phyloP scores from a whole-genome alignment of 1,140 invertebrate species.

The Stegodyphus dumicola region DNA sequence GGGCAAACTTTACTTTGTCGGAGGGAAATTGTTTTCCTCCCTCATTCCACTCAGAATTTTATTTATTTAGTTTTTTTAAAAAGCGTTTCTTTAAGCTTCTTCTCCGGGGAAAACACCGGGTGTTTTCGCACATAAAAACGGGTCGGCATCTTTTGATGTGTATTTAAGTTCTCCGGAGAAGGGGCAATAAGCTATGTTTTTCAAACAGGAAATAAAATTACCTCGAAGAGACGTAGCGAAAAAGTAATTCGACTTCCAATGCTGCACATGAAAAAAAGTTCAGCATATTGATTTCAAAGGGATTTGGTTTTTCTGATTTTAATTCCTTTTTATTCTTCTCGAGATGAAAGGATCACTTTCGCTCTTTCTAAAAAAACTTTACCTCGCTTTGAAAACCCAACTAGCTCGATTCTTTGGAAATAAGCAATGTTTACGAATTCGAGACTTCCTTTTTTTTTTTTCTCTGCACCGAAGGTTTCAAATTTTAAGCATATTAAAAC shows the following conservation, averaged over 20 bases:
- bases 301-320: slow-evolving; percentile 9
- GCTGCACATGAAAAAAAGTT: neutral
- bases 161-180: slow-evolving; percentile 40
- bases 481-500: too few species aligned
- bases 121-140: slow-evolving; percentile 45
- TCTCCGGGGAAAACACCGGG: slow-evolving; percentile 26
- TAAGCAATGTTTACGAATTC: too few species aligned
- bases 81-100: neutral
- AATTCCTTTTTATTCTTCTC: too few species aligned
- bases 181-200: slow-evolving; percentile 39
- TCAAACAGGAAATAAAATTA: slow-evolving; percentile 29
- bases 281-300: slow-evolving; percentile 27
- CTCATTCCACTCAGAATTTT: neutral
- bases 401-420: too few species aligned
- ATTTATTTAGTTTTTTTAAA: too few species aligned
- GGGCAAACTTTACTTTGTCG: neutral
- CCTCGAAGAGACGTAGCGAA: neutral
- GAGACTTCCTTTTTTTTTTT: too few species aligned
- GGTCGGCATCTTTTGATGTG: slow-evolving; percentile 45
- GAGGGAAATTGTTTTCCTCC: neutral
- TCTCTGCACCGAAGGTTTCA: too few species aligned
- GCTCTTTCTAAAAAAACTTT: too few species aligned
- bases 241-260: slow-evolving; percentile 48
- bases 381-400: too few species aligned
- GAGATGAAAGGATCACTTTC: too few species aligned